Conservation (phyloP, 2,888 invertebrate species). For the Ichneumon xanthorius region DNA sequence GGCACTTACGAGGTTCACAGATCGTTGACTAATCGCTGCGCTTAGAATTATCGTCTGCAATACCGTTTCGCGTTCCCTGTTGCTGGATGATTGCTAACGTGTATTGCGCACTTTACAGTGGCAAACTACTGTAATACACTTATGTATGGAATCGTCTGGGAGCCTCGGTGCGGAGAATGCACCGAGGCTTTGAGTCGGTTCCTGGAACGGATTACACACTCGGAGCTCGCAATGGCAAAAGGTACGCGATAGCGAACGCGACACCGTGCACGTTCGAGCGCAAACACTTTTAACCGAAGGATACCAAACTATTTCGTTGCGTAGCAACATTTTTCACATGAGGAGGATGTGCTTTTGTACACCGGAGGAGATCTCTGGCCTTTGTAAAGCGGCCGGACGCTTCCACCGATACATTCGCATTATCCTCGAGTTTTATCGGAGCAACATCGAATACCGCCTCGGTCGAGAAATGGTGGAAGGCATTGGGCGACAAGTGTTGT, state of each 20-base stretch:
- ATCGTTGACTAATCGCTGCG: slow-evolving; percentile 35
- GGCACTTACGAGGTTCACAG: slow-evolving; percentile 10
- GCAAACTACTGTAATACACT: slow-evolving; percentile 14
- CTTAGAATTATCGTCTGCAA: slow-evolving; percentile 20
- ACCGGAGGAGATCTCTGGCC: not conserved
- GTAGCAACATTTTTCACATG: slow-evolving; percentile 23
- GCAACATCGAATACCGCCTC: not conserved
- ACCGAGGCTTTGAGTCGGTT: slow-evolving; percentile 53
- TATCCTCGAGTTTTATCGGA: not conserved
- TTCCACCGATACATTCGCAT: slow-evolving; percentile 4
- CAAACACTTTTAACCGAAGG: slow-evolving; percentile 40
- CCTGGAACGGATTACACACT: slow-evolving; percentile 55
- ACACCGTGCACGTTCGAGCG: slow-evolving; percentile 24
- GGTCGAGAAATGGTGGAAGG: not conserved
- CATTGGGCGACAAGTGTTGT: not conserved
- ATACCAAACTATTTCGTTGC: not conserved
- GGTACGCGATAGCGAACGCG: slow-evolving; percentile 3
- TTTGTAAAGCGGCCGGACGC: not conserved
- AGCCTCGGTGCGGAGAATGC: slow-evolving; percentile 40
- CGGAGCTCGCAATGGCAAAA: slow-evolving; percentile 15
- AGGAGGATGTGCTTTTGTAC: not conserved
- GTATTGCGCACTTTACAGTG: not conserved
- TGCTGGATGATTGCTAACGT: slow-evolving; percentile 6
- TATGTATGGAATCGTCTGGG: slow-evolving; percentile 26
- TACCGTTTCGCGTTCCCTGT: slow-evolving; percentile 22